These are phyloP conservation scores for Podarcis muralis DNA, from an alignment of 2,113 vertebrate genomes.

Conservation along the genomic window DNA sequence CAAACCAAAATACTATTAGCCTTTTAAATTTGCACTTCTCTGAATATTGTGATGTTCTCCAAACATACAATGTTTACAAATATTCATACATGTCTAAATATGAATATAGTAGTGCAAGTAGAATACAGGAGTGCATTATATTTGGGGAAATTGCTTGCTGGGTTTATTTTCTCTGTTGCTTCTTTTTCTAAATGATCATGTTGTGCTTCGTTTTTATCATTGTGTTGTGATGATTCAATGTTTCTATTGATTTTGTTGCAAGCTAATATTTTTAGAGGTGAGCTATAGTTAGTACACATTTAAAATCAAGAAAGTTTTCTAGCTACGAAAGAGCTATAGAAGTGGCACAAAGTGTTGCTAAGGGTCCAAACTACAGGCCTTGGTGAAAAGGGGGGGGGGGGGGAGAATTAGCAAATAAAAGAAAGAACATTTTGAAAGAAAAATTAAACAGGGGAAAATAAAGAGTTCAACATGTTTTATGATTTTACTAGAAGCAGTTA, in stretches of 20 bases:
- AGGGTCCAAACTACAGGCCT: not conserved
- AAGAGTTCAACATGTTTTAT: not conserved
- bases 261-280: not conserved
- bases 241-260: not conserved
- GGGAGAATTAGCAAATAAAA: conserved; percentile 5
- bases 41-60: no score
- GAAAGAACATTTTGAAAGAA: conserved; percentile 6
- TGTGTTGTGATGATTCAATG: not conserved
- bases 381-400: no score
- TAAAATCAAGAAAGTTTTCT: not conserved
- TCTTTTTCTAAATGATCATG: no score
- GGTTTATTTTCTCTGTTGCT: not conserved
- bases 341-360: not conserved
- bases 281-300: not conserved
- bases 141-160: no score
- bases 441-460: not conserved
- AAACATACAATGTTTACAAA: no score
- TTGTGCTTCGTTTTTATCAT: not conserved
- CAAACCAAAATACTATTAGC: no score
- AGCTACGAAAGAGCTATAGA: not conserved
- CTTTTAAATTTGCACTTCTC: no score
- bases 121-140: no score
- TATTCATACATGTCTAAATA: no score
- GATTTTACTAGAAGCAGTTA: not conserved
- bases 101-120: no score